Evolutionary conservation across 2,888 invertebrate species (phyloP).

Genomic region (Teleogryllus oceanicus): DNA sequence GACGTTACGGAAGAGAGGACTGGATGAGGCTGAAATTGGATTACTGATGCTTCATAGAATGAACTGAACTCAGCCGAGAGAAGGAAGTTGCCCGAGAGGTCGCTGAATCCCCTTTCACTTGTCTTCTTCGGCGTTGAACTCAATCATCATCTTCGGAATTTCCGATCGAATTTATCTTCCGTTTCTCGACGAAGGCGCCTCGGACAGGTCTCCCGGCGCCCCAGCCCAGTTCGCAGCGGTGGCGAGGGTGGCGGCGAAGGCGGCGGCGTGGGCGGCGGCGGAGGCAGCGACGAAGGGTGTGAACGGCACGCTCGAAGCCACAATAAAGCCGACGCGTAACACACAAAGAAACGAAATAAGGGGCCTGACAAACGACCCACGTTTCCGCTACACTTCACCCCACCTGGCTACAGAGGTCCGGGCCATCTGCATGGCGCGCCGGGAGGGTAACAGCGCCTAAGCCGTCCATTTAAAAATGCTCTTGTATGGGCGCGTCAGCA

Average conservation of each 20-base stretch:
- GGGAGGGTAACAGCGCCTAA: neutral
- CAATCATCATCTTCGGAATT: constrained; percentile 1
- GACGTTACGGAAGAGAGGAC: constrained; percentile 18
- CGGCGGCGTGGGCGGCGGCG: too few species aligned
- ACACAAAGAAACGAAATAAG: constrained; percentile 18
- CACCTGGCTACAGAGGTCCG: neutral
- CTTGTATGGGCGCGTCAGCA: too few species aligned
- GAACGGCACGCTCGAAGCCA: neutral
- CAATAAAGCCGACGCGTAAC: neutral
- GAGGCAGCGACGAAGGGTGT: neutral
- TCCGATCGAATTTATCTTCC: constrained; percentile 7
- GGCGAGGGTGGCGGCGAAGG: neutral
- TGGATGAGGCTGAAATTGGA: constrained; percentile 11
- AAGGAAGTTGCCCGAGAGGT: constrained; percentile 18
- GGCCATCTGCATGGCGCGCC: neutral
- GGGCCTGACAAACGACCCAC: neutral
- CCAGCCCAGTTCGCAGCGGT: too few species aligned
- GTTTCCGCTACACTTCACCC: constrained; percentile 1
- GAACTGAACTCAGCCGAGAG: constrained; percentile 7
- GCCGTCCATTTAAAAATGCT: neutral
- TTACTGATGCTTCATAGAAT: constrained; percentile 18
- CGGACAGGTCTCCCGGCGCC: neutral
- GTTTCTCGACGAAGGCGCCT: neutral
- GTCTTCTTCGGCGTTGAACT: neutral
- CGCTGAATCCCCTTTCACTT: constrained; percentile 7